These are phyloP conservation scores for Aphidoletes aphidimyza DNA, from an alignment of 2,888 invertebrate species.

Conservation along the genomic window DNA sequence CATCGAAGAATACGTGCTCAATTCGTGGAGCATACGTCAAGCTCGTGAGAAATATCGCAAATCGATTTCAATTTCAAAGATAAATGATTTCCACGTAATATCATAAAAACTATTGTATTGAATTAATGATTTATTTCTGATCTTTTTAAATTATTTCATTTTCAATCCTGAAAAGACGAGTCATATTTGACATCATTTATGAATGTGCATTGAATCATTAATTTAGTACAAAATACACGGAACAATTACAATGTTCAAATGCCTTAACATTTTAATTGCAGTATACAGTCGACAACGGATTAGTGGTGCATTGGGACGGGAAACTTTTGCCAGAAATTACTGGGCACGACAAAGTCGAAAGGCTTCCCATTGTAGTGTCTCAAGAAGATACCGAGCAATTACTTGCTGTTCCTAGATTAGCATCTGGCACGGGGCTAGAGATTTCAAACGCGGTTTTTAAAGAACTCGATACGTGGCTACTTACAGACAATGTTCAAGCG, in stretches of 20 bases:
- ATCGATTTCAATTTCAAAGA: background rate
- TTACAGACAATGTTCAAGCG: constrained; percentile 56
- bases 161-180: too few relatives aligned
- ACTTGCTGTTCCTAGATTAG: background rate
- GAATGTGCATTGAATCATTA: too few relatives aligned
- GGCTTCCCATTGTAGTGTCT: background rate
- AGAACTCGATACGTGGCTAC: background rate
- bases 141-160: too few relatives aligned
- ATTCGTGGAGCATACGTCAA: background rate
- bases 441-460: background rate
- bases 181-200: too few relatives aligned
- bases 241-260: too few relatives aligned
- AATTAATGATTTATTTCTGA: too few relatives aligned
- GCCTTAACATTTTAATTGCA: too few relatives aligned
- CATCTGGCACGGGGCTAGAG: background rate
- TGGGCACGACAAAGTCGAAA: background rate
- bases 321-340: background rate
- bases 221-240: too few relatives aligned
- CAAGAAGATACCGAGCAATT: background rate
- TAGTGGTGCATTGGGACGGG: background rate
- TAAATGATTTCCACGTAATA: background rate
- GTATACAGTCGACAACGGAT: too few relatives aligned
- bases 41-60: background rate
- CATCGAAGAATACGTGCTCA: background rate
- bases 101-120: background rate